Conservation (phyloP, 92 coral and sea anemone genomes). For the Anthopleura xanthogrammica region DNA sequence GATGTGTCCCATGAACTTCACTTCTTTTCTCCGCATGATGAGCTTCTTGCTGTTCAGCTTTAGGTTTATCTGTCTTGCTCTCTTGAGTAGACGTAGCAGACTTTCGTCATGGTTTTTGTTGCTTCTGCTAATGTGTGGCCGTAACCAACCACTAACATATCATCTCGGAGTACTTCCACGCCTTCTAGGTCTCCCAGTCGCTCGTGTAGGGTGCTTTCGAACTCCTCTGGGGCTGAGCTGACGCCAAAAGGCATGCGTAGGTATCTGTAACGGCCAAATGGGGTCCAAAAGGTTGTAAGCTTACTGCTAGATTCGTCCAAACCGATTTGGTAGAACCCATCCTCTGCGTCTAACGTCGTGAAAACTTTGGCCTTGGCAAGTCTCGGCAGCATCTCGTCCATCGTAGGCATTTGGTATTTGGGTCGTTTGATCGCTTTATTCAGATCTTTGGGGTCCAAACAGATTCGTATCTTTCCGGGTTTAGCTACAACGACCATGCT, state of each 20-base stretch:
- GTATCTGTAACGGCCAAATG: constrained; percentile 46
- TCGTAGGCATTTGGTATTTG: no score
- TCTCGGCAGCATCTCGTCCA: no score
- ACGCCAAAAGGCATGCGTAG: constrained; percentile 55
- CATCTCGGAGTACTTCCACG: constrained; percentile 50
- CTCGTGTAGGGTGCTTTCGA: constrained; percentile 56
- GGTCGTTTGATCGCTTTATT: constrained; percentile 41
- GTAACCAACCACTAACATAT: constrained; percentile 11
- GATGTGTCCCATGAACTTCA: neutral
- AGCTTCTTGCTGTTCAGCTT: no score
- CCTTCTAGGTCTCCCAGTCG: constrained; percentile 52
- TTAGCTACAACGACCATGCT: constrained; percentile 55
- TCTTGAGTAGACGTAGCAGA: no score
- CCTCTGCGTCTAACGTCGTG: neutral
- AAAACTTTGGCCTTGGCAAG: no score
- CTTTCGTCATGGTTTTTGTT: no score
- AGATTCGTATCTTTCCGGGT: constrained; percentile 53
- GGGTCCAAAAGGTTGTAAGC: constrained; percentile 42
- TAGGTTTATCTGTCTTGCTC: no score
- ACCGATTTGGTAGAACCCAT: constrained; percentile 45
- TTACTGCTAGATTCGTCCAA: constrained; percentile 44
- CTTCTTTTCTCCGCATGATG: no score
- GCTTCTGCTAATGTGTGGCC: neutral
- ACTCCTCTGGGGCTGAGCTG: constrained; percentile 49
- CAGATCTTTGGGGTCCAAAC: constrained; percentile 50